A percentile compares a stretch with the other conserved stretches of the same genome.
phyloP scores from a whole-genome alignment of 2,113 vertebrate genomes.

The Neolamprologus longior region DNA sequence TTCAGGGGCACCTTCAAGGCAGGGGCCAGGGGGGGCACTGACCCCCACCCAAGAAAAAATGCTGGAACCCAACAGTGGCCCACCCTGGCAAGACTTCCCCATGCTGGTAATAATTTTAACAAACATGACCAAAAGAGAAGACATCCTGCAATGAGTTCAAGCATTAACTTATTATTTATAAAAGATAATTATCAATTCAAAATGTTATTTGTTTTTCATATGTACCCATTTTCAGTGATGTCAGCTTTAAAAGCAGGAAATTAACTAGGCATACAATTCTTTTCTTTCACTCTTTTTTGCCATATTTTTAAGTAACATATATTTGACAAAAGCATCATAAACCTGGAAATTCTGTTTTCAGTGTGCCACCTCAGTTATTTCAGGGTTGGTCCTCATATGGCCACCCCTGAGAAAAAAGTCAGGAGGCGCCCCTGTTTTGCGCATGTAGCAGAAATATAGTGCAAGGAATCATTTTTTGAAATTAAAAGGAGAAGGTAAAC shows the following conservation, averaged over 20 bases:
- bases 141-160: background rate
- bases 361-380: background rate
- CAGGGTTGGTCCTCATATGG: background rate
- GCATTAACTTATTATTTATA: background rate
- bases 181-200: background rate
- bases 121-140: background rate
- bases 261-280: background rate
- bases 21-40: rapidly evolving
- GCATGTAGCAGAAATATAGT: background rate
- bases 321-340: background rate
- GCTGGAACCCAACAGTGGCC: background rate
- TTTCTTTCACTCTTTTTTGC: rapidly evolving
- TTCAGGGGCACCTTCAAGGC: background rate
- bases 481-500: no score
- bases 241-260: background rate
- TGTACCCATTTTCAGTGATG: background rate
- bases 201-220: background rate
- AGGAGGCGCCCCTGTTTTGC: rapidly evolving
- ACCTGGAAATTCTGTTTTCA: background rate
- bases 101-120: background rate
- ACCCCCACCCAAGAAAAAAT: background rate
- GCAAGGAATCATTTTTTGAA: background rate
- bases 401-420: background rate
- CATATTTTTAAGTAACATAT: background rate
- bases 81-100: background rate